These are phyloP conservation scores for Aptenodytes forsteri DNA, from an alignment of 2,113 vertebrate genomes.

Conservation along the genomic window DNA sequence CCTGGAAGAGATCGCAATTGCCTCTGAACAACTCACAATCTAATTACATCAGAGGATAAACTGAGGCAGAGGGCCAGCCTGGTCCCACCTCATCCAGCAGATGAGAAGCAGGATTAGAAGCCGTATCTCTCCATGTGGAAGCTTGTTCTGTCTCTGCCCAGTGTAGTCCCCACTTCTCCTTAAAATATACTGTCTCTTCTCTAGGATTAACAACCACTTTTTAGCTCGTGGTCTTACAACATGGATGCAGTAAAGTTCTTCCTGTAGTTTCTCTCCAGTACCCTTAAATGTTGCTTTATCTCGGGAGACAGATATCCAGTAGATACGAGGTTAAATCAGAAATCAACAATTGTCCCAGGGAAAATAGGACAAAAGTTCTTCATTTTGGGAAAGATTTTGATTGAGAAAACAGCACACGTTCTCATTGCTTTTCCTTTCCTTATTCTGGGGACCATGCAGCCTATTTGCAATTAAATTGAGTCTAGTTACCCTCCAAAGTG, in stretches of 20 bases:
- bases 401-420: neutral
- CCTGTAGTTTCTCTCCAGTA: neutral
- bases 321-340: neutral
- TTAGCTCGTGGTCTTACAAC: neutral
- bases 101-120: neutral
- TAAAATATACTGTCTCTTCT: neutral
- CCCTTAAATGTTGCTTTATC: neutral
- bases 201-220: neutral
- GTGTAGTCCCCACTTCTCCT: neutral
- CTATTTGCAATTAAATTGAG: conserved; percentile 67
- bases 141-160: neutral
- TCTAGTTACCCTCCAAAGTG: conserved; percentile 50
- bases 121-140: neutral
- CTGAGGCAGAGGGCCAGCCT: neutral
- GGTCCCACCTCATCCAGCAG: neutral
- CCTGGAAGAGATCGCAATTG: neutral
- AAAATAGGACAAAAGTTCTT: neutral
- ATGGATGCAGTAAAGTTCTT: neutral
- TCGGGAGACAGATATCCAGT: neutral
- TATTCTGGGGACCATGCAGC: neutral
- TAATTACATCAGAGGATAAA: neutral
- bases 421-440: neutral
- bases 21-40: neutral
- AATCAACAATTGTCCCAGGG: neutral
- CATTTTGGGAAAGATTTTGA: neutral